phyloP scores from a whole-genome alignment of 2,888 invertebrate genomes.

The Lepetodrilus schrolli region DNA sequence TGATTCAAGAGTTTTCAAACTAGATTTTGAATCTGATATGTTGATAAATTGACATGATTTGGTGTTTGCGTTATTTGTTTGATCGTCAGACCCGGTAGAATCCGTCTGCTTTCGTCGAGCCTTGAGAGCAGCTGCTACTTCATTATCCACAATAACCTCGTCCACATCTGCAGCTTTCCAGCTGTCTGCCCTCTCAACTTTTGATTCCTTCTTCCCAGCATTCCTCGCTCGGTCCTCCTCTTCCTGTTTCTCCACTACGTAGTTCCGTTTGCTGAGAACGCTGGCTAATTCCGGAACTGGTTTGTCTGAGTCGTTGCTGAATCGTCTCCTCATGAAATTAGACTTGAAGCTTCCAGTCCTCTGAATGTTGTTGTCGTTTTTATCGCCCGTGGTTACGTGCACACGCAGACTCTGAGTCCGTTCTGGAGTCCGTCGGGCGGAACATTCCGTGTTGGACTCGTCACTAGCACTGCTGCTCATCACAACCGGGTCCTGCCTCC shows the following conservation, averaged over 20 bases:
- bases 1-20: slow-evolving; percentile 49
- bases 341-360: slow-evolving; percentile 63
- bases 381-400: slow-evolving; percentile 76
- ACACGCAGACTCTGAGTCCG: slow-evolving; percentile 73
- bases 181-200: slow-evolving; percentile 36
- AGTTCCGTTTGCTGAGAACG: slow-evolving; percentile 77
- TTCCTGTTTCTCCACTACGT: slow-evolving; percentile 53
- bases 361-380: slow-evolving; percentile 66
- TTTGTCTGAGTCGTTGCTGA: slow-evolving; percentile 78
- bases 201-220: slow-evolving; percentile 37
- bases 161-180: slow-evolving; percentile 39
- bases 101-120: slow-evolving; percentile 57
- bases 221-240: slow-evolving; percentile 42
- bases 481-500: slow-evolving; percentile 52
- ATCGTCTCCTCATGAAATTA: slow-evolving; percentile 55
- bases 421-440: slow-evolving; percentile 61
- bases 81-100: slow-evolving; percentile 37
- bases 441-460: slow-evolving; percentile 36
- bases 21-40: slow-evolving; percentile 39
- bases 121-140: slow-evolving; percentile 53
- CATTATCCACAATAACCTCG: slow-evolving; percentile 53
- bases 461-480: slow-evolving; percentile 54
- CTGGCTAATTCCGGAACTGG: slow-evolving; percentile 82
- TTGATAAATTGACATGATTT: slow-evolving; percentile 11
- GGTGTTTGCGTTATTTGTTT: slow-evolving; percentile 30